phyloP scores from a whole-genome alignment of 2,888 invertebrate genomes.

The Clepsis dumicolana region DNA sequence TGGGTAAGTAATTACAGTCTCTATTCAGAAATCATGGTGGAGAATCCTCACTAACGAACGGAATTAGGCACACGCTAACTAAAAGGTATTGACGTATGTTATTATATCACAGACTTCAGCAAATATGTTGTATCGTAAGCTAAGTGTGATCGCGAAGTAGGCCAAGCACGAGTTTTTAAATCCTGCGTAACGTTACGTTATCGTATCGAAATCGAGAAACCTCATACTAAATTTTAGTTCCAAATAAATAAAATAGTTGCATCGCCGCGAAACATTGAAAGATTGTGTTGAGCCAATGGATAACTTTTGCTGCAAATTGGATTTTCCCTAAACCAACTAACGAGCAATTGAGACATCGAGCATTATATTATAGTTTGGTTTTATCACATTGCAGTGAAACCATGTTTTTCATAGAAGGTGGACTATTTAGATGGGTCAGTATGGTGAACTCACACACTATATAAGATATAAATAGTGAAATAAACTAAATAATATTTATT shows the following conservation, averaged over 20 bases:
- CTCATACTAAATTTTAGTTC: too few relatives aligned
- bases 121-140: background rate
- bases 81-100: background rate
- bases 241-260: too few relatives aligned
- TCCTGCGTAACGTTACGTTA: too few relatives aligned
- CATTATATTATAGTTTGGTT: background rate
- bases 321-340: background rate
- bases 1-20: conserved; percentile 30
- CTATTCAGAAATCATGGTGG: conserved; percentile 28
- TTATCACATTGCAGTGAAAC: too few relatives aligned
- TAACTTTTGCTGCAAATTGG: background rate
- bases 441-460: too few relatives aligned
- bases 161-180: too few relatives aligned
- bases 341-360: background rate
- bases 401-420: too few relatives aligned
- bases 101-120: background rate
- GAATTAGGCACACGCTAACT: background rate
- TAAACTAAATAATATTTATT: too few relatives aligned
- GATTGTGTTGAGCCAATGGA: conserved; percentile 6
- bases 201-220: too few relatives aligned
- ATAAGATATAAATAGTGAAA: too few relatives aligned
- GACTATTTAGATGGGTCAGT: too few relatives aligned
- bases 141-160: background rate
- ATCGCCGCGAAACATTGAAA: background rate
- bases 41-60: conserved; percentile 30